These are phyloP conservation scores for Eublepharis macularius DNA, from an alignment of 2,113 vertebrate genomes.

Conservation along the genomic window DNA sequence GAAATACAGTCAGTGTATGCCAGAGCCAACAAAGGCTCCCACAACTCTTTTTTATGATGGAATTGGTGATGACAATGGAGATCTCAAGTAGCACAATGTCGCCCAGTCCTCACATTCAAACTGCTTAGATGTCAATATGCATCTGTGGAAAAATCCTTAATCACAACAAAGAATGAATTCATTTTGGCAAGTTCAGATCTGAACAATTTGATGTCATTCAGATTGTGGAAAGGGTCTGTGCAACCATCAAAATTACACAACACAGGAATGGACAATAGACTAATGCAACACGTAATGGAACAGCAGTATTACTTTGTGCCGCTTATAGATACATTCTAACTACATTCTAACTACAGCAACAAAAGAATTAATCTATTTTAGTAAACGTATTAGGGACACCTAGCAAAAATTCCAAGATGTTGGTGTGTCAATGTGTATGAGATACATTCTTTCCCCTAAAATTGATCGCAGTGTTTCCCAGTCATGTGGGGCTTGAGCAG, in stretches of 20 bases:
- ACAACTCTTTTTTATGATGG: background rate
- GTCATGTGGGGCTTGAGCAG: background rate
- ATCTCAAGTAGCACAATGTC: background rate
- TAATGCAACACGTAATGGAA: background rate
- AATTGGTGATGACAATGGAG: slow-evolving; percentile 19
- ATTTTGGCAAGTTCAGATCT: background rate
- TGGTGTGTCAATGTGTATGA: background rate
- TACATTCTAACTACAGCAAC: background rate
- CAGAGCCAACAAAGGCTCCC: background rate
- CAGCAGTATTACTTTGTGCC: background rate
- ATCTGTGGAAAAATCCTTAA: background rate
- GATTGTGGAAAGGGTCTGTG: background rate
- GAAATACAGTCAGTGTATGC: background rate
- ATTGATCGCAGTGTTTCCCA: background rate
- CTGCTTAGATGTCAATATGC: background rate
- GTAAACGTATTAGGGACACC: background rate
- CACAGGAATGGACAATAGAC: background rate
- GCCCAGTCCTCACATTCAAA: background rate
- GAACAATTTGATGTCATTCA: background rate
- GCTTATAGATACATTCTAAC: background rate
- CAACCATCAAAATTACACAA: background rate
- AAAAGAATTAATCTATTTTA: background rate
- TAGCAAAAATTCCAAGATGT: background rate
- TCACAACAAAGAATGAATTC: slow-evolving; percentile 6
- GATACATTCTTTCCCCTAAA: background rate